Conservation (phyloP, 2,113 vertebrate genomes). For the Lepus timidus region DNA sequence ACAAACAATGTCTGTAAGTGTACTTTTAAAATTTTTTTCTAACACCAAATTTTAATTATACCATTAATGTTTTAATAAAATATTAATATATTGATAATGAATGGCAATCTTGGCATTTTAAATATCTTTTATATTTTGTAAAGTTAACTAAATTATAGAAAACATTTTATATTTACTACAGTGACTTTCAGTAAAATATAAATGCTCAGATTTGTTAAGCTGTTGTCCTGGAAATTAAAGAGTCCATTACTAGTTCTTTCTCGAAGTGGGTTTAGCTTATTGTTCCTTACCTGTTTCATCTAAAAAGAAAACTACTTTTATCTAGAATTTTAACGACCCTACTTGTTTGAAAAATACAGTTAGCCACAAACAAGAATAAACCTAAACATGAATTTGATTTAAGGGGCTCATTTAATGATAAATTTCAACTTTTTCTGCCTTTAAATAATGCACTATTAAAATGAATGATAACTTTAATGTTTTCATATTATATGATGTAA, state of each 20-base stretch:
- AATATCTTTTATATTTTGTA: not conserved
- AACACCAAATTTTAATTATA: not conserved
- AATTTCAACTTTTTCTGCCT: not conserved
- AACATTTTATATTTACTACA: not conserved
- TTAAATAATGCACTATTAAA: not conserved
- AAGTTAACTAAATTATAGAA: not conserved
- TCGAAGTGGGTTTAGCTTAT: not conserved
- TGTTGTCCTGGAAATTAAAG: not conserved
- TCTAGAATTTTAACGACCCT: slow-evolving; percentile 34
- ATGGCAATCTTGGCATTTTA: not conserved
- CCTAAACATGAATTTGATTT: not conserved
- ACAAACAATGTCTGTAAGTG: not conserved
- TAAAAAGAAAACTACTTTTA: not conserved
- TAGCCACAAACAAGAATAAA: slow-evolving; percentile 23
- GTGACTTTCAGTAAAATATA: not conserved
- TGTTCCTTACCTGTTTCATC: not conserved
- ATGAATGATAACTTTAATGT: not conserved
- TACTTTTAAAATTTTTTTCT: not conserved
- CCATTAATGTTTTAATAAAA: not conserved
- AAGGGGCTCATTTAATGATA: not conserved
- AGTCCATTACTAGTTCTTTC: not conserved
- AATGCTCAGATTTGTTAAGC: not conserved
- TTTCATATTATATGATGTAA: slow-evolving; percentile 6
- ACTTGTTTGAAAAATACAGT: not conserved
- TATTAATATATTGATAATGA: not conserved